Evolutionary conservation across 2,113 vertebrate species (phyloP).

Genomic region (Otocyon megalotis): DNA sequence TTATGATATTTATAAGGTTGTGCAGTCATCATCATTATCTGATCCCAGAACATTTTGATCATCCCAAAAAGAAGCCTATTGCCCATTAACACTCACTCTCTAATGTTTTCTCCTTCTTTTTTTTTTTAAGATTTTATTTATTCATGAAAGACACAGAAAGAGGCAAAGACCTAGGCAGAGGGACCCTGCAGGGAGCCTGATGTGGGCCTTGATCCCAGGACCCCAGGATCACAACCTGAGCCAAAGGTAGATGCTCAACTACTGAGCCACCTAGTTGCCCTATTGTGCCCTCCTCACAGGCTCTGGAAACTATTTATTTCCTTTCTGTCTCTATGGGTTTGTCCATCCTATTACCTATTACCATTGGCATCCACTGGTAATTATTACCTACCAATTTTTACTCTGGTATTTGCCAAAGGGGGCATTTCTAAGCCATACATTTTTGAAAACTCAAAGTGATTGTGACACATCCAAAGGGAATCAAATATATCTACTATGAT

Average conservation of each 20-base stretch:
- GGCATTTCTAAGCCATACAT: neutral
- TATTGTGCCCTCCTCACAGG: neutral
- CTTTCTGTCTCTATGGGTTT: neutral
- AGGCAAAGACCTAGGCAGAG: too few species aligned
- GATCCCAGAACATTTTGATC: neutral
- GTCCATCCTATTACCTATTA: neutral
- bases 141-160: too few species aligned
- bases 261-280: too few species aligned
- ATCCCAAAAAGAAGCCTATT: neutral
- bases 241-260: too few species aligned
- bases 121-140: too few species aligned
- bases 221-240: too few species aligned
- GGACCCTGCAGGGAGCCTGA: too few species aligned
- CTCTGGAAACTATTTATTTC: neutral
- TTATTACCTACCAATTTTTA: neutral
- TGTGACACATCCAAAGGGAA: neutral
- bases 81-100: neutral
- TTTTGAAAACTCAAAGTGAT: neutral
- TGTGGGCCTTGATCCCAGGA: too few species aligned
- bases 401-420: neutral
- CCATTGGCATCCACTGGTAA: neutral
- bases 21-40: neutral
- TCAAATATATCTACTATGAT: neutral
- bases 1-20: neutral
- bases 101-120: too few species aligned